Evolutionary conservation across 2,797 vertebrate species (phyloP), one percentile per base, ranked within the genome.

Genomic region (Dromococcyx pavoninus): DNA sequence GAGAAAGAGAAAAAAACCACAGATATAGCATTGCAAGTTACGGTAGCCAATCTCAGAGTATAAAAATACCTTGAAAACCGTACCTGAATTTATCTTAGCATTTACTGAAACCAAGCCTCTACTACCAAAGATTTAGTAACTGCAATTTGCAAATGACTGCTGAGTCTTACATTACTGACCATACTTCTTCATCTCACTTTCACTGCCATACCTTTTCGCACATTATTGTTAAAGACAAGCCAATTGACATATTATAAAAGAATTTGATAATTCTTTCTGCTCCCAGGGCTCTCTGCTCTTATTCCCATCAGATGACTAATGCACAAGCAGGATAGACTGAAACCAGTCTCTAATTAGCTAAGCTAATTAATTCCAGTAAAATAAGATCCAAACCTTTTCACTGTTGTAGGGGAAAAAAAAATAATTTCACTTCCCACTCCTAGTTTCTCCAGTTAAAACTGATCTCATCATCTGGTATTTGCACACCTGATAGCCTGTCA

Each of bases 341-440:
- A 96, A 58, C 33, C 70, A 80, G 78, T 32, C 70, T 51, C 53
- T 75, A 95, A 92, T 83, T 89, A 96, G 12, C 35, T 64, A 10
- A 79, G 33, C 11, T 92, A 89, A 91, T 86, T 84, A 53, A 58
- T 66, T 86, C n/a, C 71, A 70, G n/a, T 61, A 85, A 79, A 85
- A 70, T 15, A 73, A 37, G 17, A 65, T 32, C 4, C 43, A 70
- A 92, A 53, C 7, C 1, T 57, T 74, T 58, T 32, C 60, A 65
- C 10, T 50, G 11, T 10, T 81, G 5, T 17, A 28, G 5, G 8
- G 21, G 14, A 0, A 6, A n/a, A 15, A 23, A 21, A 23, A 46
- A 8, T 27, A 41, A 66, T 82, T 91, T 82, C 13, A 53, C 13
- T 85, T 85, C 48, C 57, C 17, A 39, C 13, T 77, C 25, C n/a